A percentile compares a stretch with the other conserved stretches of the same genome.
Conservation (phyloP, 1,140 invertebrate genomes). For the Coelopa frigida region DNA sequence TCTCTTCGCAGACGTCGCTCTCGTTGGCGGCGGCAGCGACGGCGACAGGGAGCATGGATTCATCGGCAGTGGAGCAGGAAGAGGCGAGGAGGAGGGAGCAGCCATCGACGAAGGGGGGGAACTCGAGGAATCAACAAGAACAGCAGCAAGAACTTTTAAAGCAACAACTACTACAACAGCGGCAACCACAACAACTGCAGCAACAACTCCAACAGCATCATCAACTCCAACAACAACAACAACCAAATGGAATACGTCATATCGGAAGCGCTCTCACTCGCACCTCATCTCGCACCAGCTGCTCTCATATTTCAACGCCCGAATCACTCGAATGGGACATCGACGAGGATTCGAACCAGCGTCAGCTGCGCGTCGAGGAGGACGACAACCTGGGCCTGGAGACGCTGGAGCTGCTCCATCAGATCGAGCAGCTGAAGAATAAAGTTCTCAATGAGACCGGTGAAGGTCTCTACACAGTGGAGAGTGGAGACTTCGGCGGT, state of each 20-base stretch:
- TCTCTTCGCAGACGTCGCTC: no score
- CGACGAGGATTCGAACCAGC: slow-evolving; percentile 37
- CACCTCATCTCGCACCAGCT: slow-evolving; percentile 35
- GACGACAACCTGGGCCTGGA: slow-evolving; percentile 40
- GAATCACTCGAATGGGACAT: slow-evolving; percentile 42
- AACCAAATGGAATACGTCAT: slow-evolving; percentile 3
- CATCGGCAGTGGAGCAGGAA: no score
- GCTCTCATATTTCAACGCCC: slow-evolving; percentile 42
- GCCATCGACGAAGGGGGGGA: no score
- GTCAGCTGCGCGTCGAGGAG: slow-evolving; percentile 21
- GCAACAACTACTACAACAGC: slow-evolving; percentile 1
- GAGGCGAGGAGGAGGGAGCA: no score
- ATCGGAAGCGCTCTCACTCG: slow-evolving; percentile 28
- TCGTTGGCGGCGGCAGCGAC: no score
- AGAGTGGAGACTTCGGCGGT: no score
- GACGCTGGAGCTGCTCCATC: slow-evolving; percentile 34
- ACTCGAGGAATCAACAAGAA: no score
- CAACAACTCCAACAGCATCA: slow-evolving; percentile 9
- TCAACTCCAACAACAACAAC: slow-evolving; percentile 5
- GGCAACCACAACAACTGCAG: neutral
- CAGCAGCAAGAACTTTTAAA: no score
- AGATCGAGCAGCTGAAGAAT: slow-evolving; percentile 42
- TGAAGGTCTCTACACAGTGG: slow-evolving; percentile 26
- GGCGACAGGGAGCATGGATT: no score
- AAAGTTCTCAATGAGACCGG: slow-evolving; percentile 39